Evolutionary conservation across 2,113 vertebrate genomes (phyloP), one percentile per base, ranked within the genome.

Genomic region (Eptesicus fuscus): DNA sequence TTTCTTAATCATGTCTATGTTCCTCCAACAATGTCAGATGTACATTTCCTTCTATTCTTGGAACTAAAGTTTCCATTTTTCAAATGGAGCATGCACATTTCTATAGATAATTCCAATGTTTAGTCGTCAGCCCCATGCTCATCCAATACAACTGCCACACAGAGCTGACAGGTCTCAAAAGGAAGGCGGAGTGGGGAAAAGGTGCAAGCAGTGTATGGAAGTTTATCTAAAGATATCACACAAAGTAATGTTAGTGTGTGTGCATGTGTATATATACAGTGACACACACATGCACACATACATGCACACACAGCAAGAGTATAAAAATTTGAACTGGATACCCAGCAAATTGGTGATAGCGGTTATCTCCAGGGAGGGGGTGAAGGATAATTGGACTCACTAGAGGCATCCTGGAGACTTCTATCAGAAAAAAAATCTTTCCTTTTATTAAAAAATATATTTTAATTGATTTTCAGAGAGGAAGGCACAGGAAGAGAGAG

Each of bases 1-100:
- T 47, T 32, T 67, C 92, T 30, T 89, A 53, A 42, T 37, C 28
- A 9, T 0, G 1, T 20, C 61, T 85, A 2, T 0, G 13, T 63
- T 70, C 53, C 53, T 74, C 13, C 61, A 47, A n/a, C 65, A 6
- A 42, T 16, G 76, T 23, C 79, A 40, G 88, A 82, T 0, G 51
- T 0, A n/a, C 22, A 0, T 22, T 56, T 56, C 53, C 49, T 56
- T 56, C 53, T 20, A 22, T 14, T 14, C 49, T 49, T 49, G 49
- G 49, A 95, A 96, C 69, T 53, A 51, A 88, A 78, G 51, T 28
- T 85, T 71, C 49, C 91, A 22, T 53, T 53, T 84, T 83, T 86
- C 65, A 69, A 71, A 78, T 12, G 0, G 61, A 47, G 47, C 0
- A 1, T 2, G 13, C 73, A 61, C 67, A 32, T 32, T 87, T 53